These are phyloP conservation scores for Erethizon dorsatum DNA, from an alignment of 2,797 vertebrate genomes.

Conservation along the genomic window DNA sequence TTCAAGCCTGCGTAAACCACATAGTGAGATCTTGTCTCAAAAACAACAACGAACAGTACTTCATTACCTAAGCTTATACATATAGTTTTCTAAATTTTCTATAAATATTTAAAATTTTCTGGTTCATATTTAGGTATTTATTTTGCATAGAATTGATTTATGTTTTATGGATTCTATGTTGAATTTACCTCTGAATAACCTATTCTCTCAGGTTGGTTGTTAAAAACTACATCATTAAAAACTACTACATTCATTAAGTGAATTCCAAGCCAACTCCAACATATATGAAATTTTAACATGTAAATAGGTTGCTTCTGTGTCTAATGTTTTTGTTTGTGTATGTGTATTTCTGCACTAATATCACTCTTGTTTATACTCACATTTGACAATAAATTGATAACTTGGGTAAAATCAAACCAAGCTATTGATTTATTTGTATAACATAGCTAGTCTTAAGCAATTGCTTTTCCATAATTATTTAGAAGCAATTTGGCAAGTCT, in stretches of 20 bases:
- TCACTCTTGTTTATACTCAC: neutral
- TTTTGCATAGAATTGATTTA: neutral
- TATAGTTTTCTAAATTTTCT: neutral
- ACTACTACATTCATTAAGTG: neutral
- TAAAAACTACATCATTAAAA: neutral
- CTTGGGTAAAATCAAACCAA: neutral
- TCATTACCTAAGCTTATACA: neutral
- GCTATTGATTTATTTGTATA: neutral
- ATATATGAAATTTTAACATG: neutral
- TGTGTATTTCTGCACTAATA: neutral
- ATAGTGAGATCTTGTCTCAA: too few species aligned
- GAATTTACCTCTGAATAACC: neutral
- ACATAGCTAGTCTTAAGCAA: neutral
- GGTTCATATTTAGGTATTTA: neutral
- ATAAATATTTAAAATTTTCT: neutral
- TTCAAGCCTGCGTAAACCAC: too few species aligned
- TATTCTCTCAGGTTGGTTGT: neutral
- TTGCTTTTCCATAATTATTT: neutral
- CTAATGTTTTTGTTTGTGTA: neutral
- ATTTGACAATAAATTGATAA: neutral
- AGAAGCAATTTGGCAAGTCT: neutral
- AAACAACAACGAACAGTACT: neutral
- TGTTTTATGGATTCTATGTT: neutral
- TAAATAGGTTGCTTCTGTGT: neutral
- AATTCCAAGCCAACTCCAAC: neutral